These are phyloP conservation scores for Epinephelus fuscoguttatus DNA, from an alignment of 2,113 vertebrate genomes.

Conservation along the genomic window DNA sequence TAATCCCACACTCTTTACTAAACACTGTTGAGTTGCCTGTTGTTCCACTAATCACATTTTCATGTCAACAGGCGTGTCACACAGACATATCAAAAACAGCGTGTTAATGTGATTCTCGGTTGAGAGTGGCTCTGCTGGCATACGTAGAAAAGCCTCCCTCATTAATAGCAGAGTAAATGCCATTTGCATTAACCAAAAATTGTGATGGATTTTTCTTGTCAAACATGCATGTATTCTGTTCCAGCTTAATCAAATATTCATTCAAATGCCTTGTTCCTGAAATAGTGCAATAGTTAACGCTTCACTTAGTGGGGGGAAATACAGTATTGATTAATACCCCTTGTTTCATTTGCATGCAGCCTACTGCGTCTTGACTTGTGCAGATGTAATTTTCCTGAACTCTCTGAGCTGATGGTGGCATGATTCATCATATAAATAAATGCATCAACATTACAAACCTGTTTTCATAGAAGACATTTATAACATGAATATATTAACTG, in stretches of 20 bases:
- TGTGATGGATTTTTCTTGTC: slow-evolving; percentile 76
- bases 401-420: slow-evolving; percentile 60
- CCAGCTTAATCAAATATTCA: slow-evolving; percentile 77
- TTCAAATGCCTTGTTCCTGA: slow-evolving; percentile 74
- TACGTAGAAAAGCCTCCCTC: slow-evolving; percentile 14
- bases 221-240: slow-evolving; percentile 68
- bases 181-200: slow-evolving; percentile 66
- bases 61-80: background rate
- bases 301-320: slow-evolving; percentile 65
- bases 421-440: slow-evolving; percentile 76
- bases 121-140: slow-evolving; percentile 5
- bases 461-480: slow-evolving; percentile 66
- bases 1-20: background rate
- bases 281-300: slow-evolving; percentile 73
- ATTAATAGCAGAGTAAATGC: slow-evolving; percentile 61
- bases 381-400: slow-evolving; percentile 68
- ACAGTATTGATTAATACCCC: slow-evolving; percentile 75
- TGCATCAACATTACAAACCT: slow-evolving; percentile 68
- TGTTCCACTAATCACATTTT: slow-evolving; percentile 9
- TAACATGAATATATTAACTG: slow-evolving; percentile 64
- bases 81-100: slow-evolving; percentile 6
- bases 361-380: slow-evolving; percentile 58
- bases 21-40: background rate
- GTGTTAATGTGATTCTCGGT: slow-evolving; percentile 11
- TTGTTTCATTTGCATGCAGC: slow-evolving; percentile 71